Percentiles rank a stretch among this genome's conserved stretches.
Conservation (phyloP, 2,797 vertebrate genomes). For the Thripadectes ignobilis region DNA sequence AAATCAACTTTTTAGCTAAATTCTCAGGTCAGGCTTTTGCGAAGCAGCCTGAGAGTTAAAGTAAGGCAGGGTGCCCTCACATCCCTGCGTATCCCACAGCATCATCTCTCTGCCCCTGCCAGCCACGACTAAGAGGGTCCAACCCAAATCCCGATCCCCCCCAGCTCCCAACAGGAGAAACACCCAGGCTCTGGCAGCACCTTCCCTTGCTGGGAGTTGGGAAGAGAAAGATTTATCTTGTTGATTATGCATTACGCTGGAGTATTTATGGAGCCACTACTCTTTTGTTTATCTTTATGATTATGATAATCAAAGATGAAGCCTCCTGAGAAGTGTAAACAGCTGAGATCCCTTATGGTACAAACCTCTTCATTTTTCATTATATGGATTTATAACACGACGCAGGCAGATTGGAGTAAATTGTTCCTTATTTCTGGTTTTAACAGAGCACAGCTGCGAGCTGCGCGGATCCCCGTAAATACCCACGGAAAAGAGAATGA, state of each 20-base stretch:
- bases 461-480: rapidly evolving
- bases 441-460: background rate
- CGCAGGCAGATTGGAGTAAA: background rate
- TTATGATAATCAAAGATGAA: constrained; percentile 53
- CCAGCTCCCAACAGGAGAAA: background rate
- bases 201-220: background rate
- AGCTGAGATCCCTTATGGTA: constrained; percentile 36
- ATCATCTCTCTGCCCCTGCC: background rate
- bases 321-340: constrained; percentile 47
- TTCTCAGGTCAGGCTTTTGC: background rate
- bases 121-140: background rate
- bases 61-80: background rate
- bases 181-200: background rate
- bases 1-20: background rate
- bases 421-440: constrained; percentile 24
- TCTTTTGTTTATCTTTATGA: constrained; percentile 65
- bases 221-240: background rate
- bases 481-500: background rate
- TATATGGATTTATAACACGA: background rate
- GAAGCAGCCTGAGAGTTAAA: background rate
- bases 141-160: background rate
- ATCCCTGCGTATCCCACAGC: background rate
- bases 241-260: background rate
- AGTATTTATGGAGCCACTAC: constrained; percentile 43
- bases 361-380: constrained; percentile 41